A percentile compares a stretch with the other conserved stretches of the same genome.
These are phyloP conservation scores for Cyanocitta stelleri DNA, from an alignment of 2,113 vertebrate species.

Conservation along the genomic window DNA sequence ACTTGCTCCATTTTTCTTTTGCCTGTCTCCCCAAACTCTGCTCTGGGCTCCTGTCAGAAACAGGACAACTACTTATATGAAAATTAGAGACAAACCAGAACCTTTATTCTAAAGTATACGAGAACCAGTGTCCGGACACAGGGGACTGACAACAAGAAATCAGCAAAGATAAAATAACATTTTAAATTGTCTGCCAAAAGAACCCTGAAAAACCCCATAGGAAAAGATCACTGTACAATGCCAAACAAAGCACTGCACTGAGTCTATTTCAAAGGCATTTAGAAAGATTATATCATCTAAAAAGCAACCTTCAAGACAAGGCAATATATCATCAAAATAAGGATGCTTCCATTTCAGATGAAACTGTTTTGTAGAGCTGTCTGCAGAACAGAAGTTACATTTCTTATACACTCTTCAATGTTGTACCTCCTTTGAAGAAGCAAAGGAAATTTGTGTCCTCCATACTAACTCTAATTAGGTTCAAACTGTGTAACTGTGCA, in stretches of 20 bases:
- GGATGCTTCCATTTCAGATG: neutral
- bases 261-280: neutral
- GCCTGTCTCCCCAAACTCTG: neutral
- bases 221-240: neutral
- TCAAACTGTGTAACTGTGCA: neutral
- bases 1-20: neutral
- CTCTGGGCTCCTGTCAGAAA: neutral
- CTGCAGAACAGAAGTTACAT: neutral
- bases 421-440: neutral
- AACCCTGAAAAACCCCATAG: fast-evolving
- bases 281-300: neutral
- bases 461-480: neutral
- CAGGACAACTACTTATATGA: neutral
- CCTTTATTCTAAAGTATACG: neutral
- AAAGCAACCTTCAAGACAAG: neutral
- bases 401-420: neutral
- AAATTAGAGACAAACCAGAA: neutral
- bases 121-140: neutral
- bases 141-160: neutral
- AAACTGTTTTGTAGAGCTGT: neutral
- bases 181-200: neutral
- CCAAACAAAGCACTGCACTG: neutral
- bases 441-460: neutral
- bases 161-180: neutral
- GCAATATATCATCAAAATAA: neutral